phyloP scores from a whole-genome alignment of 2,113 vertebrate genomes.

The Actenoides lindsayi region DNA sequence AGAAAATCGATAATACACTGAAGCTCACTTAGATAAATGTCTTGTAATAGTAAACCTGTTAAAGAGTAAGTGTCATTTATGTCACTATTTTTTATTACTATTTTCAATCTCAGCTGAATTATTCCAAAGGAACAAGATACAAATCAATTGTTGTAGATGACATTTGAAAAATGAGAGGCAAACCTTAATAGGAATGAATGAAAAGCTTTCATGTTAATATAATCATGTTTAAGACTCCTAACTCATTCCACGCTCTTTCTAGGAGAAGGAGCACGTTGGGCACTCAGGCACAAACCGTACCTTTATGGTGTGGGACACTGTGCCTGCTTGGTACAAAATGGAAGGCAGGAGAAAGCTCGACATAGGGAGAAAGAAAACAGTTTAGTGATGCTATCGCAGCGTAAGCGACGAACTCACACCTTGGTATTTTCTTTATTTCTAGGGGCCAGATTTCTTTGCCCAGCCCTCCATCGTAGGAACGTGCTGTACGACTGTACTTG shows the following conservation, averaged over 20 bases:
- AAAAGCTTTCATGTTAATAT: slow-evolving; percentile 33
- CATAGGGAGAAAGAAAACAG: background rate
- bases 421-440: background rate
- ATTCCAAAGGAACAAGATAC: slow-evolving; percentile 41
- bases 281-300: background rate
- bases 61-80: slow-evolving; percentile 8
- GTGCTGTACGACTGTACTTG: background rate
- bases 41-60: slow-evolving; percentile 33
- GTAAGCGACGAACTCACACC: background rate
- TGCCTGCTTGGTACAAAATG: background rate
- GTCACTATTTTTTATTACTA: background rate
- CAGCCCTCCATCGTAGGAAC: background rate
- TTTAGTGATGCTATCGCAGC: background rate
- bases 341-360: background rate
- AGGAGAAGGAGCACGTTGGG: background rate
- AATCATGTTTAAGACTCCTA: background rate
- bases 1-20: slow-evolving; percentile 36
- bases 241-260: background rate
- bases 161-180: slow-evolving; percentile 18
- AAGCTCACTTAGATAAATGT: slow-evolving; percentile 38
- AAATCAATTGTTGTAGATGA: slow-evolving; percentile 20
- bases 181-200: background rate
- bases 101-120: slow-evolving; percentile 23
- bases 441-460: background rate
- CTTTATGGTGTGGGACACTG: background rate